Conservation (phyloP, 2,797 vertebrate species). For the Synaphobranchus kaupii region DNA sequence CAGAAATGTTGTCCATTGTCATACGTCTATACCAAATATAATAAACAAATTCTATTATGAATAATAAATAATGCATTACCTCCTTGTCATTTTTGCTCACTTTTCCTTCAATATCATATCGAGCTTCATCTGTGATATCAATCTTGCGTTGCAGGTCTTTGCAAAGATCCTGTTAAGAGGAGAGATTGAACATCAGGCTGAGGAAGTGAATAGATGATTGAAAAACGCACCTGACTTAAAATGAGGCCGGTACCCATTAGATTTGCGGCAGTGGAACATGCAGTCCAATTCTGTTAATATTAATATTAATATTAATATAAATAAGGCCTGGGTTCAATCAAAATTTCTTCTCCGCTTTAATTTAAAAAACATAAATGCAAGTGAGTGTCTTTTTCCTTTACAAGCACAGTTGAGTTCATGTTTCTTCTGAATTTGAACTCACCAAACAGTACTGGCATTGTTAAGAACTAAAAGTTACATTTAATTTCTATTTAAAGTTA, state of each 20-base stretch:
- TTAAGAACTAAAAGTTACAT: background rate
- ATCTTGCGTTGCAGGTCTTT: conserved; percentile 35
- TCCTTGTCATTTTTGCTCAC: conserved; percentile 28
- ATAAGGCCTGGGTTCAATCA: background rate
- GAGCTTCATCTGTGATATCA: conserved; percentile 25
- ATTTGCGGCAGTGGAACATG: background rate
- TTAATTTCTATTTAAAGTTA: background rate
- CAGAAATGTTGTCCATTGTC: background rate
- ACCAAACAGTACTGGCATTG: background rate
- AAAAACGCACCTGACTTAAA: background rate
- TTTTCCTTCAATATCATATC: conserved; percentile 24
- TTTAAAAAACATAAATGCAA: background rate
- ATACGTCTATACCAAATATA: background rate
- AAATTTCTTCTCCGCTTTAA: background rate
- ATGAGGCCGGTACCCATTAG: background rate
- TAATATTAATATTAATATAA: background rate
- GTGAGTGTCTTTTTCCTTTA: background rate
- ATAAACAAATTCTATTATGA: background rate
- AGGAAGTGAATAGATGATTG: background rate
- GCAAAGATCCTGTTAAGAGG: conserved; percentile 25
- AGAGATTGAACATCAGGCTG: background rate
- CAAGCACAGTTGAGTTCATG: background rate
- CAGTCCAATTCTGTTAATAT: background rate
- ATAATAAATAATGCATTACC: conserved; percentile 11
- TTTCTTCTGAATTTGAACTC: background rate